Percentiles rank a stretch among this genome's conserved stretches.
Evolutionary conservation across 2,797 vertebrate species (phyloP).

Genomic region (Glossophaga mutica): DNA sequence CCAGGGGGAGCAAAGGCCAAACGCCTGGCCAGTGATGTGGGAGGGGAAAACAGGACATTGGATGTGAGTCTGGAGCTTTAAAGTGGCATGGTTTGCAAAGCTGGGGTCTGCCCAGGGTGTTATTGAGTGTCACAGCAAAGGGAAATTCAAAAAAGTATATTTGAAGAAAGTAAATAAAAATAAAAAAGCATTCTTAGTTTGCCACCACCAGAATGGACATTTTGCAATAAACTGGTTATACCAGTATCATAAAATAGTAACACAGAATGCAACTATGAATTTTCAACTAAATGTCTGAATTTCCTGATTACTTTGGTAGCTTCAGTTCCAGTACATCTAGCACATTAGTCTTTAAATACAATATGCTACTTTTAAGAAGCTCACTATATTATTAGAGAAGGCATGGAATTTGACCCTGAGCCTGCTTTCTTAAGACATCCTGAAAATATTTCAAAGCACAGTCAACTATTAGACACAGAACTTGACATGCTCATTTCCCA

Average conservation of each 20-base stretch:
- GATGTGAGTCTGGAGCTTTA: background rate
- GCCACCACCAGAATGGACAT: background rate
- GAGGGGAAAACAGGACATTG: background rate
- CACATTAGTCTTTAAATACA: background rate
- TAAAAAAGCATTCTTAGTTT: background rate
- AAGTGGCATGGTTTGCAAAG: background rate
- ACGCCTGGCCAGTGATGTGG: background rate
- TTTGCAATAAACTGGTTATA: background rate
- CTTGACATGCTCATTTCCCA: background rate
- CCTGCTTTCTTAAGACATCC: background rate
- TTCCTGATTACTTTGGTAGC: background rate
- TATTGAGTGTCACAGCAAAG: background rate
- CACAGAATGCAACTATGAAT: background rate
- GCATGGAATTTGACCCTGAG: background rate
- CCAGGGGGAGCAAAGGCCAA: background rate
- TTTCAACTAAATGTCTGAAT: background rate
- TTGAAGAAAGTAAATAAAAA: conserved; percentile 41
- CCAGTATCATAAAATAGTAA: background rate
- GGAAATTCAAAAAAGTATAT: background rate
- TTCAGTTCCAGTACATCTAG: background rate
- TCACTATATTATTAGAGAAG: background rate
- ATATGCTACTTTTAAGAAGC: conserved; percentile 22
- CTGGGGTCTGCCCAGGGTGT: background rate
- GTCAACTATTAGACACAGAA: background rate
- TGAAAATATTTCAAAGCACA: background rate